phyloP scores from a whole-genome alignment of 1,140 invertebrate genomes.

The Nixonia krombeini region DNA sequence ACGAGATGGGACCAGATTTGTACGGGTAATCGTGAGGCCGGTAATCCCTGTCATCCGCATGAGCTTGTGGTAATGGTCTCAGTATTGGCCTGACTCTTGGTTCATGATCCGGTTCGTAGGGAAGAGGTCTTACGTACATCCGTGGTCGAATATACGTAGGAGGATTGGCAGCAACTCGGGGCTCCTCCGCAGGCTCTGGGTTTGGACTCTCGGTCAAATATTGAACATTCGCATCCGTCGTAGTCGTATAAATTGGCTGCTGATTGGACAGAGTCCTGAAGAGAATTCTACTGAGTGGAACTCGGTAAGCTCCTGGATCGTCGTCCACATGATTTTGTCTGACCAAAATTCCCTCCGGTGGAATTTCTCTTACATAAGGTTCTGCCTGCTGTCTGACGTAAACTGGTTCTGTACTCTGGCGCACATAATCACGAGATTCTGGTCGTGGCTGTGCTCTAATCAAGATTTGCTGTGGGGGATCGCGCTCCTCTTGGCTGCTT shows the following conservation, averaged over 20 bases:
- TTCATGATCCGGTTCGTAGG: slow-evolving; percentile 51
- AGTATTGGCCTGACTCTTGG: slow-evolving; percentile 40
- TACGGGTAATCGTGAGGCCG: slow-evolving; percentile 58
- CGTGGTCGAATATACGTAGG: slow-evolving; percentile 48
- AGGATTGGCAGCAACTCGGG: slow-evolving; percentile 45
- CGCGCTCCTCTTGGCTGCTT: slow-evolving; percentile 53
- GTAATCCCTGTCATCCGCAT: slow-evolving; percentile 60
- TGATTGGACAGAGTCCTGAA: slow-evolving; percentile 52
- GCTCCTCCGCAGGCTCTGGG: slow-evolving; percentile 52
- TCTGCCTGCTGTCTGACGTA: slow-evolving; percentile 59
- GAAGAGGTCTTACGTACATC: slow-evolving; percentile 47
- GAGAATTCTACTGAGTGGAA: slow-evolving; percentile 57
- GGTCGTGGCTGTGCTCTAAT: slow-evolving; percentile 45
- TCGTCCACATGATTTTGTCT: slow-evolving; percentile 51
- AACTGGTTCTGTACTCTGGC: slow-evolving; percentile 56
- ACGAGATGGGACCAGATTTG: slow-evolving; percentile 44
- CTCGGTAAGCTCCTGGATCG: slow-evolving; percentile 52
- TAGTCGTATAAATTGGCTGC: slow-evolving; percentile 53
- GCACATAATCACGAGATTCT: slow-evolving; percentile 53
- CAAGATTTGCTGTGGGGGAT: slow-evolving; percentile 55
- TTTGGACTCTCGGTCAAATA: slow-evolving; percentile 60
- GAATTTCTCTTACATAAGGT: slow-evolving; percentile 55
- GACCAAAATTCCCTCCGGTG: slow-evolving; percentile 52
- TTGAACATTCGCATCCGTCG: slow-evolving; percentile 61
- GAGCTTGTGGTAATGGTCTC: slow-evolving; percentile 41